Evolutionary conservation across 2,113 vertebrate genomes (phyloP).

Genomic region (Todiramphus chloris): DNA sequence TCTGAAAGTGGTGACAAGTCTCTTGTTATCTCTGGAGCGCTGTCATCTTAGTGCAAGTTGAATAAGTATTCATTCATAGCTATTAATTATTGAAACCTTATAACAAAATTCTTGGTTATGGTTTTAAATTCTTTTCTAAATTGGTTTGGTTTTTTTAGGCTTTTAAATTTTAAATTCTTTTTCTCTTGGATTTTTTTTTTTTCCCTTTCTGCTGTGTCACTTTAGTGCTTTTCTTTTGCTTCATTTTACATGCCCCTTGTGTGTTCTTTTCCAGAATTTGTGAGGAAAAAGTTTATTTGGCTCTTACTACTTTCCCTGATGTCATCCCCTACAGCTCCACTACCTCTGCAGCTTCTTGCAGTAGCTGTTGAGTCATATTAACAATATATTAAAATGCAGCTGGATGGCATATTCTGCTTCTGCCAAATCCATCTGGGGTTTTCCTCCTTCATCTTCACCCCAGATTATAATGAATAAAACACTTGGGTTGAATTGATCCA

Average conservation of each 20-base stretch:
- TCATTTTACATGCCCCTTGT: background rate
- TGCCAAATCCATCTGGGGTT: background rate
- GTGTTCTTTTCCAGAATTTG: background rate
- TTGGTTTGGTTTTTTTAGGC: background rate
- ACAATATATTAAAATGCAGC: background rate
- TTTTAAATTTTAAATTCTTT: background rate
- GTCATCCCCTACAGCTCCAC: background rate
- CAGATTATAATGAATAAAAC: background rate
- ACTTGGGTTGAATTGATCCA: background rate
- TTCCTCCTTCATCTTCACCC: background rate
- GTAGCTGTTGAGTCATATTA: slow-evolving; percentile 1
- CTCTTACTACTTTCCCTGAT: background rate
- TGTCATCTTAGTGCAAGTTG: background rate
- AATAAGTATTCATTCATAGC: background rate
- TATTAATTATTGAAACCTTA: background rate
- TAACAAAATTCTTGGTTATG: background rate
- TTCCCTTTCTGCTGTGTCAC: background rate
- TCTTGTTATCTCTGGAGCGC: background rate
- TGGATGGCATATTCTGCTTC: background rate
- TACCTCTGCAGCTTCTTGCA: background rate
- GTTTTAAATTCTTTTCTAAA: background rate
- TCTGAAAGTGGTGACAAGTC: background rate
- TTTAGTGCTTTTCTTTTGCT: background rate
- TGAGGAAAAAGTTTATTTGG: background rate
- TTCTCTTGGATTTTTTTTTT: background rate